Base-by-base conservation (phyloP, 2,888 invertebrate species). In the Pammene fasciana region DNA sequence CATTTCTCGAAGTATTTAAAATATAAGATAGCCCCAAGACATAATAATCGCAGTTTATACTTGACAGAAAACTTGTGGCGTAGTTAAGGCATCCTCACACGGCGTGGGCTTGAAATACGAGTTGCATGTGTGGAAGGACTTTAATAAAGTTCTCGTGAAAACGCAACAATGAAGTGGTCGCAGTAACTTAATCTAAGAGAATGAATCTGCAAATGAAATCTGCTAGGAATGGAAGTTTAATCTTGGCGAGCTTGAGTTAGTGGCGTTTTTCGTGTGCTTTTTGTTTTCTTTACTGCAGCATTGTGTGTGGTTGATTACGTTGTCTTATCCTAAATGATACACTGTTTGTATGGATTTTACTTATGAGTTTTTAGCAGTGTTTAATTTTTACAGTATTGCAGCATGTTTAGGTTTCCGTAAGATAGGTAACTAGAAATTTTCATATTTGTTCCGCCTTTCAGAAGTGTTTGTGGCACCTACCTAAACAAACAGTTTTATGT, bases 61-160 rank as follows among this genome's bases (percentile, higher is more conserved):
- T 72, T 78, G 82, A 82, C 84, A 78, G 81, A 76, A 75, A 76
- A 77, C 80, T 78, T 72, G 79, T 70, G 60, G 73, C 70, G 68
- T 57, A 72, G 76, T 76, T 78, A 77, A 77, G 79, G 80, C 75
- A 77, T 68, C 54, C 68, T 71, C 70, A 66, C 62, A 70, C 68
- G 74, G 79, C 85, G 86, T 86, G 86, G 86, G 86, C 73, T 80
- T 84, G 82, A 86, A 80, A 82, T 86, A 81, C 80, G 78, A 77
- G 75, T 79, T 77, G 78, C 78, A 75, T 76, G 80, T 80, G 81
- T 81, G 80, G 83, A 82, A 82, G 83, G 79, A 84, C 81, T 86
- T 87, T 87, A 88, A 87, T 88, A 87, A 88, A 88, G 84, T 86
- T 84, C 86, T 86, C 85, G 82, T 86, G 87, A 84, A 88, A 87